These are phyloP conservation scores for Sycophaga agraensis DNA, from an alignment of 1,140 invertebrate species.

Conservation along the genomic window DNA sequence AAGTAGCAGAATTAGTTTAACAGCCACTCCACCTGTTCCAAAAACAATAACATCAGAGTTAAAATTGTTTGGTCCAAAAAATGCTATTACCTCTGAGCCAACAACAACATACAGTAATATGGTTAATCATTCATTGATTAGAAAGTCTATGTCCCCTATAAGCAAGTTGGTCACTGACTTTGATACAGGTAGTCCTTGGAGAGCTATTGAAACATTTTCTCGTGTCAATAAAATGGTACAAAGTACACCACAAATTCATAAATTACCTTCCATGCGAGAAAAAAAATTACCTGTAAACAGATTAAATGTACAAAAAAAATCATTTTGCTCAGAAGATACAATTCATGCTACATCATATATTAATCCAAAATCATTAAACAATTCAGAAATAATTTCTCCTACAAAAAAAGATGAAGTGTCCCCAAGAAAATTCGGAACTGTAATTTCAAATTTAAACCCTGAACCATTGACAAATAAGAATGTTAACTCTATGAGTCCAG, in stretches of 20 bases:
- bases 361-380: neutral
- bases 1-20: conserved; percentile 22
- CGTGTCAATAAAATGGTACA: conserved; percentile 39
- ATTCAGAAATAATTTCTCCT: neutral
- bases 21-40: conserved; percentile 15
- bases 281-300: conserved; percentile 6
- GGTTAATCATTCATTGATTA: conserved; percentile 40
- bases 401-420: conserved; percentile 5
- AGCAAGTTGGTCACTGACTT: conserved; percentile 23
- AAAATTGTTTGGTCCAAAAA: conserved; percentile 34
- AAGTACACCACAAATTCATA: conserved; percentile 42
- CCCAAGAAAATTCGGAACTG: conserved; percentile 43
- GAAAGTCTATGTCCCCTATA: conserved; percentile 45
- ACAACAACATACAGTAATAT: conserved; percentile 26
- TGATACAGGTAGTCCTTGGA: conserved; percentile 42
- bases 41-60: conserved; percentile 29
- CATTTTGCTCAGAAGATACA: conserved; percentile 15
- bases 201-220: conserved; percentile 36
- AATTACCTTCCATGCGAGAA: neutral
- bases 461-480: neutral
- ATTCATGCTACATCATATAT: neutral
- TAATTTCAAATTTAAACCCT: conserved; percentile 36
- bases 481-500: neutral
- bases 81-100: conserved; percentile 28
- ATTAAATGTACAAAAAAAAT: conserved; percentile 8